Percentiles rank a stretch among this genome's conserved stretches.
Conservation (phyloP, 2,113 vertebrate genomes). For the Poecile atricapillus region DNA sequence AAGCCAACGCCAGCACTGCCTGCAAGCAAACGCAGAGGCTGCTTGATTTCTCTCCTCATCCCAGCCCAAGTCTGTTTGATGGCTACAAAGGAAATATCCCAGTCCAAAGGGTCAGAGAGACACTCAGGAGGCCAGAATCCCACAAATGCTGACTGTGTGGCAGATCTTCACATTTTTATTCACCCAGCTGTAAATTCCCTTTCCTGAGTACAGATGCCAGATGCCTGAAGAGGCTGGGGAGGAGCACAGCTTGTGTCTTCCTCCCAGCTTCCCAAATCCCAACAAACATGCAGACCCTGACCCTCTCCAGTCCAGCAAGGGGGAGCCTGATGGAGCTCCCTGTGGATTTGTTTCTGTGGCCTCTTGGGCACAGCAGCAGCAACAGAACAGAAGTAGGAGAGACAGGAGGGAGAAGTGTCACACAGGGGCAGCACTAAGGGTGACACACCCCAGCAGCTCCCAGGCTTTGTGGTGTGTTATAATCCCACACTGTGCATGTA, state of each 20-base stretch:
- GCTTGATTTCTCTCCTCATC: background rate
- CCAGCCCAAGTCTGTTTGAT: background rate
- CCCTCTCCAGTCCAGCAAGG: background rate
- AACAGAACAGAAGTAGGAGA: background rate
- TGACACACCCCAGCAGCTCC: background rate
- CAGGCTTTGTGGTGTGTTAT: background rate
- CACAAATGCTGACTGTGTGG: background rate
- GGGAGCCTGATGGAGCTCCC: background rate
- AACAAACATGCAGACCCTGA: fast-evolving
- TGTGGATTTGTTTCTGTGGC: background rate
- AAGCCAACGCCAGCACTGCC: background rate
- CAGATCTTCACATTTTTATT: background rate
- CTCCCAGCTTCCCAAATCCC: background rate
- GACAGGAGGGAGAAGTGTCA: background rate
- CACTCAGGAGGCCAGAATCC: background rate
- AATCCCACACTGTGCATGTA: background rate
- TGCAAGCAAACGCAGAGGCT: background rate
- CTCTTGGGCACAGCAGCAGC: background rate
- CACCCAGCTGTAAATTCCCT: background rate
- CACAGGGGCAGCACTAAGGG: background rate
- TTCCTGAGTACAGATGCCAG: background rate
- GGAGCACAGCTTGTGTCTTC: background rate
- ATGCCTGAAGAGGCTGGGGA: background rate
- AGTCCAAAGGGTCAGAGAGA: background rate
- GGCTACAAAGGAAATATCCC: background rate